A percentile compares a stretch with the other conserved stretches of the same genome.
Evolutionary conservation across 2,888 invertebrate species (phyloP).

Genomic region (Zootermopsis nevadensis): DNA sequence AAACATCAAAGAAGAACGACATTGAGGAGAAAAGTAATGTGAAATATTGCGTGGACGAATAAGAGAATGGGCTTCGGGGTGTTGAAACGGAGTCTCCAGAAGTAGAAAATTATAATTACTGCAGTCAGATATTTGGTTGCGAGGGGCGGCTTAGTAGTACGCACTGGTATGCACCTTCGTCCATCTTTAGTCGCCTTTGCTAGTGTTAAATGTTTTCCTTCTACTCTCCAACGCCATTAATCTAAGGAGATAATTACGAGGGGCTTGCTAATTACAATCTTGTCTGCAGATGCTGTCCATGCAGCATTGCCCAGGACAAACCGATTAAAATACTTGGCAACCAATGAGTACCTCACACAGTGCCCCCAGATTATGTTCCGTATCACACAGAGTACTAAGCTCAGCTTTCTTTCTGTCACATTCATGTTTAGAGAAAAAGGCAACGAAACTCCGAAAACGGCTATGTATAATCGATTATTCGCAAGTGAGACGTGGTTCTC

Average conservation of each 20-base stretch:
- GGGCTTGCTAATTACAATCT: conserved; percentile 16
- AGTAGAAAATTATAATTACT: not conserved
- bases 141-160: not conserved
- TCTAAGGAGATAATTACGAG: conserved; percentile 19
- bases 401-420: no score
- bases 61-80: not conserved
- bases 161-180: conserved; percentile 13
- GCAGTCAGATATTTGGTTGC: not conserved
- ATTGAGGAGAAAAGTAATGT: not conserved
- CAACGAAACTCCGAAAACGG: no score
- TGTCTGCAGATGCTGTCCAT: not conserved
- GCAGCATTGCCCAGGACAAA: not conserved
- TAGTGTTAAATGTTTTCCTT: conserved; percentile 10
- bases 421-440: no score
- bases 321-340: not conserved
- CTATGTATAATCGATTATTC: no score
- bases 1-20: not conserved
- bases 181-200: not conserved
- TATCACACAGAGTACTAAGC: no score
- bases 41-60: no score
- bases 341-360: not conserved
- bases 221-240: not conserved
- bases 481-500: no score
- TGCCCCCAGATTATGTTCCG: no score
- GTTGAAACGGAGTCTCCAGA: not conserved